These are phyloP conservation scores for Scaptodrosophila lebanonensis DNA, from an alignment of 1,140 invertebrate species.

Conservation along the genomic window DNA sequence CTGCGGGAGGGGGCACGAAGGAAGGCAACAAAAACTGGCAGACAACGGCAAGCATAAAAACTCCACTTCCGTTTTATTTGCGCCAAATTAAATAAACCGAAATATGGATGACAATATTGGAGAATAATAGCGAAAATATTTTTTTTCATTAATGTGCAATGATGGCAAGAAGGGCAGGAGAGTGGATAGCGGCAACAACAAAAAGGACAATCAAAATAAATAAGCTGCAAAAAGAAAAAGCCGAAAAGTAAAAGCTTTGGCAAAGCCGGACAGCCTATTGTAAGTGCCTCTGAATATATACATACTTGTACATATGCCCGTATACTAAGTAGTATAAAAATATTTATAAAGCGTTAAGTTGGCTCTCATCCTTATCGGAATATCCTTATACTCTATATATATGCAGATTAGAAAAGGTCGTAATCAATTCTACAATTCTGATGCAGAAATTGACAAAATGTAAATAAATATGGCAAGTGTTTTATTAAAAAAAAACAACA, in stretches of 20 bases:
- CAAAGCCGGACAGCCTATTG: constrained; percentile 47
- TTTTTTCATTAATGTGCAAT: constrained; percentile 65
- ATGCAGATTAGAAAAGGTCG: too few species aligned
- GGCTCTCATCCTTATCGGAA: too few species aligned
- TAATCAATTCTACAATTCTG: too few species aligned
- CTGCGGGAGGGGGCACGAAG: neutral
- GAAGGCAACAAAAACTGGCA: constrained; percentile 5
- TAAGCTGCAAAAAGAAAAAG: constrained; percentile 54
- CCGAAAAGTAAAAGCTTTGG: constrained; percentile 68
- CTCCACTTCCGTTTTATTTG: constrained; percentile 74
- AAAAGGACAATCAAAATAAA: constrained; percentile 24
- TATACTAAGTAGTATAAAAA: too few species aligned
- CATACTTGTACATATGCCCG: too few species aligned
- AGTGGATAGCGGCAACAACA: constrained; percentile 27
- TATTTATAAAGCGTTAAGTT: too few species aligned
- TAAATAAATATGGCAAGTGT: too few species aligned
- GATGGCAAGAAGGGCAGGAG: constrained; percentile 40
- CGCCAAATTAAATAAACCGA: constrained; percentile 75
- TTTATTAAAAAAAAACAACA: too few species aligned
- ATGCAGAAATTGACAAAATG: too few species aligned
- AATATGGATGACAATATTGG: constrained; percentile 73
- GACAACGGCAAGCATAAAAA: constrained; percentile 52
- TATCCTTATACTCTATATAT: too few species aligned
- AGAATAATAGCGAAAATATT: constrained; percentile 73
- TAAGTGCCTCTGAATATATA: too few species aligned